Evolutionary conservation across 1,140 invertebrate species (phyloP), one percentile per base, ranked within the genome.

Genomic region (Maniola jurtina): DNA sequence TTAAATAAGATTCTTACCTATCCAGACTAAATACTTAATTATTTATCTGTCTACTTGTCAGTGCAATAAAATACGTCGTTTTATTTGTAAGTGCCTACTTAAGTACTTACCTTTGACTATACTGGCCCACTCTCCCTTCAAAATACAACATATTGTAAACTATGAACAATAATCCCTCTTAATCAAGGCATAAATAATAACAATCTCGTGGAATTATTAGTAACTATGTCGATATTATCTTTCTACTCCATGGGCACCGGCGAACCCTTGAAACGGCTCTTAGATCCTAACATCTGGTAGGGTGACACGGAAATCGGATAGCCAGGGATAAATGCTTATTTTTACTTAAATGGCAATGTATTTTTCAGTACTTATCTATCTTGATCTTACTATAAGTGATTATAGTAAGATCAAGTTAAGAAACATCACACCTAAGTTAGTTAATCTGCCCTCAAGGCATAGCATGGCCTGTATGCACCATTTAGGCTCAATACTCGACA

Each of bases 221-320:
- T 71, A 68, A 70, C 59, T 73, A 70, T 72, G 65, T 58, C 61
- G 81, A 86, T 83, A 71, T 77, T 79, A 83, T 86, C 83, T 86
- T 81, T 81, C 76, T 77, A 77, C 73, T 75, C 65, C 71, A 59
- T 79, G 74, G 77, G 72, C 79, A 73, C 70, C 75, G 67, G 73
- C 73, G 70, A 74, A 75, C 68, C 67, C 71, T 64, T 76, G 75
- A 77, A 77, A 76, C 69, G 67, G 65, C 72, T 75, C 76, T 71
- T 73, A 61, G 70, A 75, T 64, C 63, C 70, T 78, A 68, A 72
- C 61, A 72, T 74, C 69, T 54, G 42, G 56, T 75, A 77, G 70
- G 72, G 75, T 70, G 70, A 55, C 72, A 47, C 76, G 64, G 34
- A 14, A 61, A 61, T 48, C 36, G 6, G 52, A 52, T 59, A 57